Conservation (phyloP, 2,113 vertebrate genomes). For the Leucopsar rothschildi region DNA sequence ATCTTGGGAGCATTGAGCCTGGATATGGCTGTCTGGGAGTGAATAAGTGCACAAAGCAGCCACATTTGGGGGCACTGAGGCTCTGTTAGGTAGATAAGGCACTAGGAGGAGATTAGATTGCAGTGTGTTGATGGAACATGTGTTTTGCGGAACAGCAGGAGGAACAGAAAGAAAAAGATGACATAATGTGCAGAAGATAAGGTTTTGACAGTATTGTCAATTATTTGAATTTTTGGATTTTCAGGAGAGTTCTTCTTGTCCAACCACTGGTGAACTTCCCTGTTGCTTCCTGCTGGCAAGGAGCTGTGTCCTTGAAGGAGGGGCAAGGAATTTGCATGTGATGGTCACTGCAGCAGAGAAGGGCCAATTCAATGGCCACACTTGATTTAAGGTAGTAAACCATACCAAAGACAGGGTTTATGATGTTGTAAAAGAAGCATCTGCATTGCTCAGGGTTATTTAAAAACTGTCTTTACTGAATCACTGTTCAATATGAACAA, state of each 20-base stretch:
- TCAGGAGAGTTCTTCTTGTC: neutral
- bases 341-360: neutral
- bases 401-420: neutral
- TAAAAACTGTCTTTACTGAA: neutral
- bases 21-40: neutral
- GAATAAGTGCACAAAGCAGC: neutral
- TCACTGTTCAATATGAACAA: neutral
- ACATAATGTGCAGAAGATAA: neutral
- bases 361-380: neutral
- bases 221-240: neutral
- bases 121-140: neutral
- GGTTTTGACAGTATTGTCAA: neutral
- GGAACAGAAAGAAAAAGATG: neutral
- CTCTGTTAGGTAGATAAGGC: neutral
- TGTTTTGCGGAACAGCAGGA: neutral
- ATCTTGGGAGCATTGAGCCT: neutral
- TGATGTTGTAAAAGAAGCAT: neutral
- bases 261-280: neutral
- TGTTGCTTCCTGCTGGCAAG: neutral
- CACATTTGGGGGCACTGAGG: neutral
- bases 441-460: neutral
- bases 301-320: neutral
- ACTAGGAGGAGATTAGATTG: neutral
- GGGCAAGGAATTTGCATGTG: neutral
- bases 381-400: neutral